These are phyloP conservation scores for Sarcophaga caerulescens DNA, from an alignment of 2,888 invertebrate genomes.

Conservation along the genomic window DNA sequence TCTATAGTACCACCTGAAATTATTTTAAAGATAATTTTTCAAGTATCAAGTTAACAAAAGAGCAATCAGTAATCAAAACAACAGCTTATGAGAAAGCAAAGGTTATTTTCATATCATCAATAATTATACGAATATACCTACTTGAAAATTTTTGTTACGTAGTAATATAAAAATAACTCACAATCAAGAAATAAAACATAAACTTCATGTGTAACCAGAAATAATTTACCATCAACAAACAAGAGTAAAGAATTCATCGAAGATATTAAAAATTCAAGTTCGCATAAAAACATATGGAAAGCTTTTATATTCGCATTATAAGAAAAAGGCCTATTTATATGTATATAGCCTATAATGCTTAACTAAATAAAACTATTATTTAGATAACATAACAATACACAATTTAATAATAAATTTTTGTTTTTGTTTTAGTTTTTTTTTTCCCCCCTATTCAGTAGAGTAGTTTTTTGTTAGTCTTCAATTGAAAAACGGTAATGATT, in stretches of 20 bases:
- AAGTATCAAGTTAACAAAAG: neutral
- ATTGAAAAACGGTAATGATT: conserved; percentile 14
- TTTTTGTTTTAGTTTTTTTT: neutral
- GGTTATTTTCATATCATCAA: neutral
- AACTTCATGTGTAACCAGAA: neutral
- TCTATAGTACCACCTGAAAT: too few species aligned
- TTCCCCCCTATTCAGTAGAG: neutral
- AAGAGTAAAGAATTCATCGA: neutral
- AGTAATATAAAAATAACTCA: neutral
- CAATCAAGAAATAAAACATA: conserved; percentile 3
- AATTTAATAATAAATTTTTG: neutral
- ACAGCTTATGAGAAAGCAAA: neutral
- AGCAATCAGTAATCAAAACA: neutral
- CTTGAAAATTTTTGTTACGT: conserved; percentile 10
- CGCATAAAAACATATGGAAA: too few species aligned
- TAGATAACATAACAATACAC: neutral
- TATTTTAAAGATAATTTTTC: neutral
- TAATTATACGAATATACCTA: neutral
- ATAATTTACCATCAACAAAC: neutral
- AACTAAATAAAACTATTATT: neutral
- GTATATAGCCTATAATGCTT: neutral
- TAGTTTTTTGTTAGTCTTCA: conserved; percentile 27
- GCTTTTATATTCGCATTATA: neutral
- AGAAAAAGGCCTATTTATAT: neutral
- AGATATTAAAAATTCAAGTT: neutral